Evolutionary conservation across 2,797 vertebrate species (phyloP).

Genomic region (Halcyon chelicuti): DNA sequence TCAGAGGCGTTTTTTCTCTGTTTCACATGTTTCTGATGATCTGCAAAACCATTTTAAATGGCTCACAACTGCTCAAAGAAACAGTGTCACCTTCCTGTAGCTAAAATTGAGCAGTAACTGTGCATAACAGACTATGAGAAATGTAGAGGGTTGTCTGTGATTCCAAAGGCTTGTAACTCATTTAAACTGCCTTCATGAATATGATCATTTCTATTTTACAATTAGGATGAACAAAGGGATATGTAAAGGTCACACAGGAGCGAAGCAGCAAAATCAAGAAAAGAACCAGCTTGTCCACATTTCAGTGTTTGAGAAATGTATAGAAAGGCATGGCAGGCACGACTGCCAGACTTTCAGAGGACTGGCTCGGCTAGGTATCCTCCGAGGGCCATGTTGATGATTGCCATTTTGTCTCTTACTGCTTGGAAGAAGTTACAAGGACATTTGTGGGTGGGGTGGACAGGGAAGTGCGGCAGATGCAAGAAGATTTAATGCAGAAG

Average conservation of each 20-base stretch:
- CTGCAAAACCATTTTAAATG: neutral
- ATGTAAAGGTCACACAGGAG: neutral
- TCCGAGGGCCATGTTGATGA: neutral
- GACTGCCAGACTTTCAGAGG: neutral
- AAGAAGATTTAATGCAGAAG: neutral
- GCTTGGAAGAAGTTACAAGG: neutral
- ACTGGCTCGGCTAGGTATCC: neutral
- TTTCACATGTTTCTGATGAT: neutral
- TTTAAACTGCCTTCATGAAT: neutral
- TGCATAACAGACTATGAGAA: neutral
- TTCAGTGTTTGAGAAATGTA: neutral
- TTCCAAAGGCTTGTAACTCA: neutral
- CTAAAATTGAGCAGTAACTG: neutral
- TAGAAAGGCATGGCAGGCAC: neutral
- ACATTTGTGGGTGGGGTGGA: neutral
- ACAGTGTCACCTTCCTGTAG: neutral
- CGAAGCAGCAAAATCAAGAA: neutral
- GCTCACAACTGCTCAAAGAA: neutral
- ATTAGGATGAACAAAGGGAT: neutral
- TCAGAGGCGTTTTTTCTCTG: neutral
- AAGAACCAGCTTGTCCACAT: neutral
- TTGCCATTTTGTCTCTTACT: neutral
- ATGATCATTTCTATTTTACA: neutral
- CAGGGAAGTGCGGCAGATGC: neutral
- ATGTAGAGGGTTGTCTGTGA: neutral